A percentile compares a stretch with the other conserved stretches of the same genome.
phyloP scores from a whole-genome alignment of 2,888 invertebrate genomes.

The Subacronicta megacephala region DNA sequence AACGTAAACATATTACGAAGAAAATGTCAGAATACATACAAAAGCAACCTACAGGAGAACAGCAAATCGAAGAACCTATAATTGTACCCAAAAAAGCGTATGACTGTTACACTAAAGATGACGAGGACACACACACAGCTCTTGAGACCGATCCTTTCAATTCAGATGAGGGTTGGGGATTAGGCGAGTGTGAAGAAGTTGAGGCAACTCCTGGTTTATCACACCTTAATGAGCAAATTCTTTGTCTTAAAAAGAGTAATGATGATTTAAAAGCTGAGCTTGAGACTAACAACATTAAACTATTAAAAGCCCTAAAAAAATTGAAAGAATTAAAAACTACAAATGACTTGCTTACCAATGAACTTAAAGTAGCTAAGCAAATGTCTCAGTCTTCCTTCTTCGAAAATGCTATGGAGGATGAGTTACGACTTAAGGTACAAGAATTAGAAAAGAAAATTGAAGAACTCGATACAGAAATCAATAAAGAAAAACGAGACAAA shows the following conservation, averaged over 20 bases:
- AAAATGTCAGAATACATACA: constrained; percentile 66
- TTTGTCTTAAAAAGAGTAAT: constrained; percentile 89
- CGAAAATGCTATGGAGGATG: constrained; percentile 94
- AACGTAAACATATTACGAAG: constrained; percentile 57
- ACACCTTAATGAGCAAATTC: constrained; percentile 90
- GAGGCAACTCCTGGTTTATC: constrained; percentile 81
- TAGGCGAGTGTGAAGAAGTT: constrained; percentile 76
- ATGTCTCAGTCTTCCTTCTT: constrained; percentile 90
- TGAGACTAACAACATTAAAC: constrained; percentile 91
- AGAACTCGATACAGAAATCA: constrained; percentile 89
- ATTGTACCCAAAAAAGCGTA: constrained; percentile 89
- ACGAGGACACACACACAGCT: constrained; percentile 56
- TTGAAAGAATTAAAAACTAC: constrained; percentile 94
- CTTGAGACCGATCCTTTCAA: constrained; percentile 78
- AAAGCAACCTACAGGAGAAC: constrained; percentile 54
- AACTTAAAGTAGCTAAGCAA: constrained; percentile 87
- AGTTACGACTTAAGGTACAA: constrained; percentile 92
- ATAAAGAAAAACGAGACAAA: constrained; percentile 91
- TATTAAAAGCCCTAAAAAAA: constrained; percentile 94
- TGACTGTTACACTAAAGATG: constrained; percentile 79
- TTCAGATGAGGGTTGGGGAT: constrained; percentile 84
- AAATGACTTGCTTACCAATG: constrained; percentile 90
- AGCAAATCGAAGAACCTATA: constrained; percentile 69
- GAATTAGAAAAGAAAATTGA: constrained; percentile 91
- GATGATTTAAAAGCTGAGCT: constrained; percentile 90